Evolutionary conservation across 1,140 invertebrate genomes (phyloP).

Genomic region (Papilio xuthus): DNA sequence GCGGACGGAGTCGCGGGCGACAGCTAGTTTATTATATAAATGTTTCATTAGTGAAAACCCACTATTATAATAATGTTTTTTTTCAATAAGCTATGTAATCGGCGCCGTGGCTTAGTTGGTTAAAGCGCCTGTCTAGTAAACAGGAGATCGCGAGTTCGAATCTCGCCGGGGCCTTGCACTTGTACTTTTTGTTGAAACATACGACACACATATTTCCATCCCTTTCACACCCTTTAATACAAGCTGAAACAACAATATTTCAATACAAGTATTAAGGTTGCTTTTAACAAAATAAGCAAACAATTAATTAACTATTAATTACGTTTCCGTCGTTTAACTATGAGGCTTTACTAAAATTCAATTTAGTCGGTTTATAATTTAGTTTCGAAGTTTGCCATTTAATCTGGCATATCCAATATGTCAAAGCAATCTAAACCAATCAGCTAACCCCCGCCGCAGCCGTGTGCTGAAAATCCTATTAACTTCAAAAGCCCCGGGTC

Average conservation of each 20-base stretch:
- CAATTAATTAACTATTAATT: background rate
- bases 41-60: background rate
- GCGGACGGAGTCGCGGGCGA: too few species aligned
- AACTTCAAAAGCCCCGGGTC: slow-evolving; percentile 29
- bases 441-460: background rate
- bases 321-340: background rate
- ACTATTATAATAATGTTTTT: background rate
- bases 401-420: background rate
- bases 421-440: slow-evolving; percentile 12
- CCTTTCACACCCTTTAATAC: too few species aligned
- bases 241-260: too few species aligned
- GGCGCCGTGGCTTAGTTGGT: slow-evolving; percentile 37
- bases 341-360: background rate
- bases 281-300: too few species aligned
- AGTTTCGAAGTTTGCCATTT: background rate
- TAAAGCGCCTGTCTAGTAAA: slow-evolving; percentile 38
- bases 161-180: slow-evolving; percentile 15
- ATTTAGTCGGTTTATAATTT: slow-evolving; percentile 1
- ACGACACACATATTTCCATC: background rate
- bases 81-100: background rate
- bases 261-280: too few species aligned
- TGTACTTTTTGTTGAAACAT: background rate
- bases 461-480: slow-evolving; percentile 13
- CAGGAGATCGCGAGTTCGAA: slow-evolving; percentile 38
- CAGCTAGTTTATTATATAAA: background rate